Evolutionary conservation across 2,888 invertebrate species (phyloP).

Genomic region (Drosophila infuscata): DNA sequence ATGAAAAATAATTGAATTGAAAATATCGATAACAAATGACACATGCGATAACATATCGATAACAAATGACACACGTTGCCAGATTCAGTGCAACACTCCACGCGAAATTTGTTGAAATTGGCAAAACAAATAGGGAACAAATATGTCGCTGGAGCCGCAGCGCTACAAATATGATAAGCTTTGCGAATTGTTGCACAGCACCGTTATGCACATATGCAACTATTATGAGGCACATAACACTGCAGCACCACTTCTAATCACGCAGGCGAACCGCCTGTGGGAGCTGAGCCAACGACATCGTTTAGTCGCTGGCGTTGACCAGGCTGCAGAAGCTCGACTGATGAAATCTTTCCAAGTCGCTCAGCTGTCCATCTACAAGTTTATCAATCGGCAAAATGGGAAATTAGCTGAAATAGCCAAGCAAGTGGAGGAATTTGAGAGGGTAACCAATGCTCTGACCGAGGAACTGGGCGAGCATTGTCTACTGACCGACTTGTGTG

Average conservation of each 20-base stretch:
- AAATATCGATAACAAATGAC: slow-evolving; percentile 9
- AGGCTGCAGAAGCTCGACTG: slow-evolving; percentile 23
- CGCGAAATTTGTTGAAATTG: slow-evolving; percentile 10
- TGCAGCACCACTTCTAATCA: slow-evolving; percentile 17
- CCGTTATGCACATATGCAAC: slow-evolving; percentile 15
- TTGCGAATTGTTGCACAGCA: slow-evolving; percentile 24
- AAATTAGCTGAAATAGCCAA: slow-evolving; percentile 23
- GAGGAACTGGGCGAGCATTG: background rate
- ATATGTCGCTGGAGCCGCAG: slow-evolving; percentile 23
- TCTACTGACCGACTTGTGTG: slow-evolving; percentile 17
- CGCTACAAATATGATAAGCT: slow-evolving; percentile 24
- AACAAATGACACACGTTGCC: slow-evolving; percentile 1
- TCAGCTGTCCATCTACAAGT: slow-evolving; percentile 27
- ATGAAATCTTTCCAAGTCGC: slow-evolving; percentile 36
- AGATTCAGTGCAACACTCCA: slow-evolving; percentile 8
- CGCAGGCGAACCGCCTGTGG: slow-evolving; percentile 48
- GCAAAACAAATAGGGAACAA: background rate
- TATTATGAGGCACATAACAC: slow-evolving; percentile 12
- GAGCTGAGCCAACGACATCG: slow-evolving; percentile 53
- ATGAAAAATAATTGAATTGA: background rate
- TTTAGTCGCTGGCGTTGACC: slow-evolving; percentile 34
- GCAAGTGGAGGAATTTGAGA: slow-evolving; percentile 27
- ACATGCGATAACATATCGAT: slow-evolving; percentile 13
- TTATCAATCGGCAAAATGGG: slow-evolving; percentile 11
- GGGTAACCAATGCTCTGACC: background rate